Evolutionary conservation across 2,888 invertebrate genomes (phyloP), one percentile per base, ranked within the genome.

Genomic region (Drosophila multiciliata): DNA sequence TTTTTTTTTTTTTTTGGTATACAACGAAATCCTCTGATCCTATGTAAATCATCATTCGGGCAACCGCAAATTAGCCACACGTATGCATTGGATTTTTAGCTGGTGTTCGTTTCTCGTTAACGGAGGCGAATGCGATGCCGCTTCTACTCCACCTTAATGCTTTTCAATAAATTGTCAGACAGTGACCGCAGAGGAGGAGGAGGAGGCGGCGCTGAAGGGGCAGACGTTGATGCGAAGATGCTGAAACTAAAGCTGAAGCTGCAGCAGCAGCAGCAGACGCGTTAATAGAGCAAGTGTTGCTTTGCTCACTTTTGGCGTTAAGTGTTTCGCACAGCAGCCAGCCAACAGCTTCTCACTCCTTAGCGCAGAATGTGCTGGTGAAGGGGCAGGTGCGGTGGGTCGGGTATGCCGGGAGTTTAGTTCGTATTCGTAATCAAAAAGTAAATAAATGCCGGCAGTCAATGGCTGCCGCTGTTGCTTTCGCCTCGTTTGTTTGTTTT

Each of bases 251-350:
- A 32, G 40, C 66, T 45, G 45, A 38, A 32, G 40, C 66, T 29
- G 54, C 17, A 23, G 26, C 17, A 6, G 33, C n/a, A 40, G 23
- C 26, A 36, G 69, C 64, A 76, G 80, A 66, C 88, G 79, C 82
- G 87, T 81, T 84, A 80, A 89, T 87, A 82, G 81, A 87, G 89
- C 90, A 92, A 91, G 91, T 91, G 91, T 92, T 91, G 92, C 83
- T 91, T 91, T 89, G 90, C 88, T 90, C 91, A 91, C 91, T 92
- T 91, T 87, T 84, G 91, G 91, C 92, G 91, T 91, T 90, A 91
- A 91, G 88, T 91, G 91, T 76, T 89, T 92, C 85, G 90, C 91
- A 87, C 92, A 90, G 87, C 67, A 79, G 71, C 65, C 53, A 53
- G 29, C 45, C 35, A 40, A 11, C n/a, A 23, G 23, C 33, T 15